Evolutionary conservation across 2,797 vertebrate genomes (phyloP), one percentile per base, ranked within the genome.

Genomic region (Onychomys arenicola): DNA sequence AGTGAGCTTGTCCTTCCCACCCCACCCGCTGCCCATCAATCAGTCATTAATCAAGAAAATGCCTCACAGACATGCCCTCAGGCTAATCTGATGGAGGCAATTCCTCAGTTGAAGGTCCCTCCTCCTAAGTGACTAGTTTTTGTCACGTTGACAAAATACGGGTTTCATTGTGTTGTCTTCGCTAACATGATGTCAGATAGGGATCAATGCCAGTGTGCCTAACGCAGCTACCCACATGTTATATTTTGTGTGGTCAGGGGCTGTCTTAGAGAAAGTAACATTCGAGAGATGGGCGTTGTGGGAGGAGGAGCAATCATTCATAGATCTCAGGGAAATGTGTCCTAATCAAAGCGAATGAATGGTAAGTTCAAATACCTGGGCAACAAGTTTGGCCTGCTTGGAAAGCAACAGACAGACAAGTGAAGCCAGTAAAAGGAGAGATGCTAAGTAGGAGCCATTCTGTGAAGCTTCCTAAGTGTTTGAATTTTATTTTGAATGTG

Each of bases 401-500:
- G 27, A 93, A 63, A 95, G 37, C 61, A 90, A 1, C 37, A 61
- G 43, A n/a, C 89, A 94, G 57, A 77, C 27, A 75, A 37, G 4
- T 49, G 29, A 69, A 88, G 52, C 57, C 32, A 77, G 61, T 55
- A 73, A 59, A 52, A n/a, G 25, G 9, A 27, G 10, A 84, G 84
- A 75, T 6, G 21, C n/a, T 19, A 40, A 43, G 6, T 37, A 89
- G 75, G 49, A 34, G 1, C 25, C n/a, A 29, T 49, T 71, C 43
- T 52, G 1, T 46, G 69, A 29, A 65, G 16, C 27, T 59, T 89
- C 25, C 17, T 0, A 59, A 55, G 67, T 85, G 59, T 87, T 91
- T 40, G 77, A 61, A 25, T 77, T 95, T 88, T 90, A 57, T 96
- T 96, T 84, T 94, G 3, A 77, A 29, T 89, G 43, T 78, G 46